Conservation (phyloP, 2,113 vertebrate genomes). For the Oncorhynchus keta region DNA sequence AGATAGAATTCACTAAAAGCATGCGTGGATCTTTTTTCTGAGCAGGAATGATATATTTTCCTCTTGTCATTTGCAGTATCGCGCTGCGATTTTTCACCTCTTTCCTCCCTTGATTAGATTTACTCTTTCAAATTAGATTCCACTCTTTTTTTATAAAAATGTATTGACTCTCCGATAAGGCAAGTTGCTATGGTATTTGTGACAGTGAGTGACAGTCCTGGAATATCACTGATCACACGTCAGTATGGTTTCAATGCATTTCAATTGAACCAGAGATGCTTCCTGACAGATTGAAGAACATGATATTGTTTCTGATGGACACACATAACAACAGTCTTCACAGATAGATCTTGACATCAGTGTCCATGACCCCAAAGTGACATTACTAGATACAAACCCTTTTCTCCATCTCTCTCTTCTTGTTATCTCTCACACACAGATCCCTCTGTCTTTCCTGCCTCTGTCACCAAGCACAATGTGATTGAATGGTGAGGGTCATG, state of each 20-base stretch:
- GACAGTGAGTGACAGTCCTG: neutral
- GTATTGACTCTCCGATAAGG: neutral
- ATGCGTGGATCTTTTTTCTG: neutral
- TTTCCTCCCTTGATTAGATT: neutral
- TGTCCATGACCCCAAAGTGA: slow-evolving; percentile 40
- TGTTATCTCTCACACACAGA: slow-evolving; percentile 71
- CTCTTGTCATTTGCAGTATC: neutral
- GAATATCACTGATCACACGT: neutral
- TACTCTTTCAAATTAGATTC: neutral
- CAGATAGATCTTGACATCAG: slow-evolving; percentile 49
- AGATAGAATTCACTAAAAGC: neutral
- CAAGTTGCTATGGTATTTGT: too few relatives aligned
- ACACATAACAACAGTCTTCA: slow-evolving; percentile 48
- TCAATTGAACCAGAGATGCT: slow-evolving; percentile 29
- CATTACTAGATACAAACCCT: slow-evolving; percentile 45
- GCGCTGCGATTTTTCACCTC: neutral
- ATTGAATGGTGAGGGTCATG: slow-evolving; percentile 45
- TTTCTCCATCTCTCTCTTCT: slow-evolving; percentile 18
- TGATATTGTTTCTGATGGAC: slow-evolving; percentile 54
- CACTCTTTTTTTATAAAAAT: neutral
- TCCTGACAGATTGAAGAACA: slow-evolving; percentile 40
- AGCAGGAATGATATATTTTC: neutral
- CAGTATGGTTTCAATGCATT: neutral
- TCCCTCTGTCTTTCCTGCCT: slow-evolving; percentile 28
- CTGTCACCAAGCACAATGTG: slow-evolving; percentile 40